A percentile compares a stretch with the other conserved stretches of the same genome.
phyloP scores from a whole-genome alignment of 2,113 vertebrate genomes.

The Bubo scandiacus region DNA sequence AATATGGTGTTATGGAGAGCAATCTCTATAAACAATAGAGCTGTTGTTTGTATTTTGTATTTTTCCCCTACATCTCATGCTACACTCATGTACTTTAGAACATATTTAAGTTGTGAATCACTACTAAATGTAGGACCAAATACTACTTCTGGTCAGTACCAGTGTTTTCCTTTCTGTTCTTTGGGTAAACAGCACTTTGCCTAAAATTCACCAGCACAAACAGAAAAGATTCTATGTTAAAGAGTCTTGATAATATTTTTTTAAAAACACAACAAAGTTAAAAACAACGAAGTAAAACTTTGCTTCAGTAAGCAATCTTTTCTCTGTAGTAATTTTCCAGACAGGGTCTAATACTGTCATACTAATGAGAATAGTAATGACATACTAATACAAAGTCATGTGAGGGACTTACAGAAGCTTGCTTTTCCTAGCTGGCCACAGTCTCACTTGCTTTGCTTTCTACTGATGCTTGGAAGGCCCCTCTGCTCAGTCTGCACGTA shows the following conservation, averaged over 20 bases:
- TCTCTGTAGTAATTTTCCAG: background rate
- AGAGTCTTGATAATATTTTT: background rate
- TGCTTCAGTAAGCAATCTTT: background rate
- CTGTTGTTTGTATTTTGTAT: background rate
- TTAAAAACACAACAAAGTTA: background rate
- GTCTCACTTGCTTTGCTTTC: background rate
- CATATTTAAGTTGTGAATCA: background rate
- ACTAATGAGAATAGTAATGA: background rate
- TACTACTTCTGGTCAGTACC: background rate
- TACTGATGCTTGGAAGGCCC: background rate
- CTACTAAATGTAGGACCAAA: background rate
- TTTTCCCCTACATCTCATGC: background rate
- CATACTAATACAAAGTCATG: background rate
- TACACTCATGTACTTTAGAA: background rate
- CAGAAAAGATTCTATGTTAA: background rate
- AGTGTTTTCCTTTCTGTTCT: background rate
- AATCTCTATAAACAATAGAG: background rate
- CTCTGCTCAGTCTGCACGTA: background rate
- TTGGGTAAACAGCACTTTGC: background rate
- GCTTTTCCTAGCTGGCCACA: background rate
- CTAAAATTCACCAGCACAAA: background rate
- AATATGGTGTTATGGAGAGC: accelerated
- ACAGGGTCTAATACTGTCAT: background rate
- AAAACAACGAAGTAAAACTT: background rate
- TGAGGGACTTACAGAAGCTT: background rate